Base-by-base conservation (phyloP, 2,113 vertebrate species). In the Sander vitreus region DNA sequence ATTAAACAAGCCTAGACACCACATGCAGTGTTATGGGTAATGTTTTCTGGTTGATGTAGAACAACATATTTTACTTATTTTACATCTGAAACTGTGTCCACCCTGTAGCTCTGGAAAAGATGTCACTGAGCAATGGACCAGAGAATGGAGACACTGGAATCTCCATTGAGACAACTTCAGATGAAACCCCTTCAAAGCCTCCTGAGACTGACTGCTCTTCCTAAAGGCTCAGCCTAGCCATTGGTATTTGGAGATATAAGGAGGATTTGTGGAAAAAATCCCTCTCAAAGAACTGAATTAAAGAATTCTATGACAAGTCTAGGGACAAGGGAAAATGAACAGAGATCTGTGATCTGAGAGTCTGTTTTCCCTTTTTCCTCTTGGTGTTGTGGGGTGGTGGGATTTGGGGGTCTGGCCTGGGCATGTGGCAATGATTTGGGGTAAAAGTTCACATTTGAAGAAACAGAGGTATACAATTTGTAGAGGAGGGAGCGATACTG, bases 141-240 rank as follows among this genome's bases (percentile, higher is more conserved):
- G 97, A 98, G 95, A 98, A 97, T 30, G 96, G 97, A 89, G 96
- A 97, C 78, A 88, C 96, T 15, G 95, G 95, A 50, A 89, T 96
- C 86, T 95, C 96, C n/a, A 95, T 94, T 73, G 96, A 97, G 91
- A 95, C 95, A 2, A 87, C 94, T 0, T 93, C 96, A 57, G 96
- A 97, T 81, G 96, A 97, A 85, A 93, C 93, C 58, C 92, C 94
- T 62, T 93, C 95, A 67, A 97, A 97, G 88, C 92, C 96, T 68
- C 80, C 92, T 0, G 95, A 95, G 89, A 90, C 95, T 68, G 95
- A 96, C 66, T 94, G 93, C 88, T 95, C 97, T 76, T 95, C 96
- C 54, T 96, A 97, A 94, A 95, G 81, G 73, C 45, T 73, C 83
- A 13, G 18, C 23, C 33, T n/a, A 48, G 53, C 48, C 27, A 25